Conservation (phyloP, 2,797 vertebrate genomes). For the Melanotaenia parkinsoni region DNA sequence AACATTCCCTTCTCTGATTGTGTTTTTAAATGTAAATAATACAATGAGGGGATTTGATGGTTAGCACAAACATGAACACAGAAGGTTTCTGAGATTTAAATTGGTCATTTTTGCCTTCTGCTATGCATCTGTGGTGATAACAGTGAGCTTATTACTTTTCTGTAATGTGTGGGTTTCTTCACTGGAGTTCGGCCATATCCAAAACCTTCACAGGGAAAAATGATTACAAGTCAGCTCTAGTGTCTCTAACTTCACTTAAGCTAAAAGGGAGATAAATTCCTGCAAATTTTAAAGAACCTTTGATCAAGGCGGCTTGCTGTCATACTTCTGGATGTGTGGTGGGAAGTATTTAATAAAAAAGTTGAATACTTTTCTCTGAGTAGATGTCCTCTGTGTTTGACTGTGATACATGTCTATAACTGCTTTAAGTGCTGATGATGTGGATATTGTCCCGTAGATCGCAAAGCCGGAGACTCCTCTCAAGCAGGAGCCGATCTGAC, state of each 20-base stretch:
- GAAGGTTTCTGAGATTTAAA: too few species aligned
- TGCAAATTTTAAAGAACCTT: not conserved
- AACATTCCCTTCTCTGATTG: not conserved
- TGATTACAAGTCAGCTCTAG: not conserved
- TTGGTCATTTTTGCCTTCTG: not conserved
- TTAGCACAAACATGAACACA: not conserved
- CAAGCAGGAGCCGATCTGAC: slow-evolving; percentile 74
- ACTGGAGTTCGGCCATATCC: not conserved
- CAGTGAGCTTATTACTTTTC: not conserved
- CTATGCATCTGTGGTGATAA: not conserved
- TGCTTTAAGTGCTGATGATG: slow-evolving; percentile 11
- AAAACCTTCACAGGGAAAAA: slow-evolving; percentile 2
- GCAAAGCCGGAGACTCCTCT: slow-evolving; percentile 77
- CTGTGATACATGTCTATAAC: not conserved
- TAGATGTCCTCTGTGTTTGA: not conserved
- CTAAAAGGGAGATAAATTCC: not conserved
- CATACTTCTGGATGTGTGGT: not conserved
- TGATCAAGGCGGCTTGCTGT: not conserved
- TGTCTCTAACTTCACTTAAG: not conserved
- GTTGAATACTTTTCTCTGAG: not conserved
- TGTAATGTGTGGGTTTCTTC: not conserved
- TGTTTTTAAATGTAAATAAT: not conserved
- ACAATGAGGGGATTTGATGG: not conserved
- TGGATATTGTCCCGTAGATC: slow-evolving; percentile 68
- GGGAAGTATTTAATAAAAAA: not conserved